A percentile compares a stretch with the other conserved stretches of the same genome.
phyloP scores from a whole-genome alignment of 2,888 invertebrate species.

The Acanthosepion esculentum region DNA sequence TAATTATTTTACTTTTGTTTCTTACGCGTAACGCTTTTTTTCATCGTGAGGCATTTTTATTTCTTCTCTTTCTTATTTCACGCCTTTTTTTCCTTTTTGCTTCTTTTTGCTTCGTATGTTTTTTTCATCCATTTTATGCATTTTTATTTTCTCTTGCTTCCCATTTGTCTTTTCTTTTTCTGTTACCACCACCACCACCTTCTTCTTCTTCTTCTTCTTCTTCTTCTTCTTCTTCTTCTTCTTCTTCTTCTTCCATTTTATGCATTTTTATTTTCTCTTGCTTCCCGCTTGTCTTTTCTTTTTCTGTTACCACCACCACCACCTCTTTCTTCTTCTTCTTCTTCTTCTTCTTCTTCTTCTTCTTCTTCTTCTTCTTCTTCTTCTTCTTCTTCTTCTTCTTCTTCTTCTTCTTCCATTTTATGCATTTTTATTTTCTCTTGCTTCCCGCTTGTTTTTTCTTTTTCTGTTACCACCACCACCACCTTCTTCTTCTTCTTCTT shows the following conservation, averaged over 20 bases:
- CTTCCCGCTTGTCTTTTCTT: background rate
- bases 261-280: background rate
- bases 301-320: conserved; percentile 59
- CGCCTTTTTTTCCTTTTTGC: too few species aligned
- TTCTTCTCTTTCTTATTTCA: too few species aligned
- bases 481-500: too few species aligned
- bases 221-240: conserved; percentile 52
- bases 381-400: background rate
- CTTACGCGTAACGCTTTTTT: too few species aligned
- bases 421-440: background rate
- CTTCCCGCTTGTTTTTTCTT: background rate
- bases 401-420: background rate
- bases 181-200: conserved; percentile 56
- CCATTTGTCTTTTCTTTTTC: conserved; percentile 52
- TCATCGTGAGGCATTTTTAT: too few species aligned
- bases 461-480: conserved; percentile 59
- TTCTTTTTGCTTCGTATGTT: too few species aligned
- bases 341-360: conserved; percentile 53
- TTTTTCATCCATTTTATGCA: background rate
- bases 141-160: background rate
- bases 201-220: too few species aligned
- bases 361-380: conserved; percentile 48
- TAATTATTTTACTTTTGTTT: too few species aligned
- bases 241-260: conserved; percentile 50
- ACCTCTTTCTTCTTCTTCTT: too few species aligned